Conservation (phyloP, 2,888 invertebrate genomes). For the Melikaiella ostensackeni region DNA sequence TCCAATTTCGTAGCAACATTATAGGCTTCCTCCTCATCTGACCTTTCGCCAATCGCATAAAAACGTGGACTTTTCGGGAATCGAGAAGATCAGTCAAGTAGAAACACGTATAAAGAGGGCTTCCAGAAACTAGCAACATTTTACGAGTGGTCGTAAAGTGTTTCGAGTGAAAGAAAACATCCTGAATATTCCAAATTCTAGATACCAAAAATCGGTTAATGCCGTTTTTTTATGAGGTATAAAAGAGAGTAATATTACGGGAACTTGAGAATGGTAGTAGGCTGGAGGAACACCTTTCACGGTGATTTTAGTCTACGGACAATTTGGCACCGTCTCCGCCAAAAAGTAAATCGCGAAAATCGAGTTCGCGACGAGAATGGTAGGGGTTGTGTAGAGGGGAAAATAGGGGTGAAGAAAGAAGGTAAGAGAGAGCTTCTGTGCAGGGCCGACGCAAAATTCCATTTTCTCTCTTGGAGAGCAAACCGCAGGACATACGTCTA, state of each 20-base stretch:
- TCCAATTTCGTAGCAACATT: conserved; percentile 5
- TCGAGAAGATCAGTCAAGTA: neutral
- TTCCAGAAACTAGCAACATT: neutral
- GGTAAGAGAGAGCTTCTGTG: conserved; percentile 54
- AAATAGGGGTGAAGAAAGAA: conserved; percentile 39
- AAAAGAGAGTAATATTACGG: neutral
- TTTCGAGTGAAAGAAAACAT: neutral
- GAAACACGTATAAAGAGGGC: neutral
- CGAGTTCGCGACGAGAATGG: conserved; percentile 43
- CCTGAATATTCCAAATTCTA: no score
- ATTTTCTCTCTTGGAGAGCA: conserved; percentile 50
- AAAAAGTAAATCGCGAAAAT: conserved; percentile 60
- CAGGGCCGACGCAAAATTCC: conserved; percentile 61
- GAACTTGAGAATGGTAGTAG: neutral
- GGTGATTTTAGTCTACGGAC: conserved; percentile 74
- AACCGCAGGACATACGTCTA: conserved; percentile 61
- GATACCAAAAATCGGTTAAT: no score
- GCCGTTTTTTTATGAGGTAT: neutral
- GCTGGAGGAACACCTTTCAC: conserved; percentile 60
- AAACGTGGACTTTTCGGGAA: neutral
- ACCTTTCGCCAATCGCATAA: neutral
- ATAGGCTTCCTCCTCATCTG: neutral
- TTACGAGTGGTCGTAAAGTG: neutral
- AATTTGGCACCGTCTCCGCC: conserved; percentile 75
- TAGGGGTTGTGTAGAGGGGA: conserved; percentile 26